Evolutionary conservation across 2,797 vertebrate genomes (phyloP), one percentile per base, ranked within the genome.

Genomic region (Dallia pectoralis): DNA sequence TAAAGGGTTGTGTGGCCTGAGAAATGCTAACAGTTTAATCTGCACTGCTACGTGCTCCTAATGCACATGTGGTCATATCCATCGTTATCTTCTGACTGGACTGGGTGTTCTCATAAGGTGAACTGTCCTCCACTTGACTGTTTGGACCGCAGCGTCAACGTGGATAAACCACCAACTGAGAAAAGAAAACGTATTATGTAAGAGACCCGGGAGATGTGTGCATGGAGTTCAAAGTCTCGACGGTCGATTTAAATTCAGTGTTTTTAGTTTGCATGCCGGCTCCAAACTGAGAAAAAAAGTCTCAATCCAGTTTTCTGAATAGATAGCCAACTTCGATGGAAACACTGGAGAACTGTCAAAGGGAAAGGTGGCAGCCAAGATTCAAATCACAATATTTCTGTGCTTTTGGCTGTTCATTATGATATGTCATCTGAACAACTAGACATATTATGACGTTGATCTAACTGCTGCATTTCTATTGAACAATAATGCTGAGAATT

Each of bases 101-200:
- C 76, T 4, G 70, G 69, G 48, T 22, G 67, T 68, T 67, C 74
- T 73, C 73, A 77, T 76, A 56, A 70, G 79, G 49, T 51, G 51
- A 29, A 70, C 69, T 47, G 32, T 18, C 65, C 53, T 56, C 81
- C 75, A 74, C 76, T 32, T 76, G 81, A 73, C 71, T 48, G 71
- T 32, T 71, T 25, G 70, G 66, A 74, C 77, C 70, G n/a, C 59
- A 70, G 36, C 49, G 80, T 81, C 53, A 29, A 59, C 67, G 88
- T 91, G 89, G 51, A 77, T 82, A 86, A 91, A 89, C 85, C 88
- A 72, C 40, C 40, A 44, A 44, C 40, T 6, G 7, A 44, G 40
- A 44, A 25, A 56, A 56, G n/a, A 61, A 29, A 75, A 49, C 65
- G 63, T 67, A 61, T 74, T 67, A 40, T 40, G 19, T 64, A 70